phyloP scores from a whole-genome alignment of 1,140 invertebrate species.

The Anoplophora glabripennis region DNA sequence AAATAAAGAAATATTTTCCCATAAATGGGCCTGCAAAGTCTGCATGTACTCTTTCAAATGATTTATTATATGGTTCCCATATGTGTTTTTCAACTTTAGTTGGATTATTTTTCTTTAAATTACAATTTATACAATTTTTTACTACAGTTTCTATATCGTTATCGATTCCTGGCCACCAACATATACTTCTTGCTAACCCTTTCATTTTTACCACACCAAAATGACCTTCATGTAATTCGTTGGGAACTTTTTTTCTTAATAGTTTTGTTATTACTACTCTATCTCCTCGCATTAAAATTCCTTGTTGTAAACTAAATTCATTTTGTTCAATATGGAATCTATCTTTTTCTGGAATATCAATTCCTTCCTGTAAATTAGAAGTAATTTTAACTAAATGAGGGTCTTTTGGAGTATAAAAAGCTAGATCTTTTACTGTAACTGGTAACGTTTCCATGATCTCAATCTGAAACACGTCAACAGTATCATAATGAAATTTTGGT shows the following conservation, averaged over 20 bases:
- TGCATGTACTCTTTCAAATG: neutral
- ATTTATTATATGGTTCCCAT: neutral
- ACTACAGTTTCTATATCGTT: neutral
- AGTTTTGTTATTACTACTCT: neutral
- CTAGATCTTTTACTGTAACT: neutral
- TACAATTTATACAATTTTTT: neutral
- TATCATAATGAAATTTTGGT: neutral
- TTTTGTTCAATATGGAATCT: neutral
- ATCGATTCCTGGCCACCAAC: conserved; percentile 13
- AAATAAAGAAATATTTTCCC: conserved; percentile 27
- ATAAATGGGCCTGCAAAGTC: conserved; percentile 33
- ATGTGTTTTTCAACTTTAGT: neutral
- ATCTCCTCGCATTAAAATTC: neutral
- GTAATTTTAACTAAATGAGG: neutral
- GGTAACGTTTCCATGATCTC: neutral
- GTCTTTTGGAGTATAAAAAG: conserved; percentile 1
- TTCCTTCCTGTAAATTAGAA: neutral
- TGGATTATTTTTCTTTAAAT: neutral
- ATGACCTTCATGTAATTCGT: neutral
- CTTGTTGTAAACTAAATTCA: neutral
- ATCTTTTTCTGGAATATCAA: neutral
- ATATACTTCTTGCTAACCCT: neutral
- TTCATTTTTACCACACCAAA: conserved; percentile 6
- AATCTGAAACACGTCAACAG: neutral
- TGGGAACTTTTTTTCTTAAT: no score